Evolutionary conservation across 53 echinoderm and acorn worm genomes (phyloP).

Genomic region (Astropecten irregularis): DNA sequence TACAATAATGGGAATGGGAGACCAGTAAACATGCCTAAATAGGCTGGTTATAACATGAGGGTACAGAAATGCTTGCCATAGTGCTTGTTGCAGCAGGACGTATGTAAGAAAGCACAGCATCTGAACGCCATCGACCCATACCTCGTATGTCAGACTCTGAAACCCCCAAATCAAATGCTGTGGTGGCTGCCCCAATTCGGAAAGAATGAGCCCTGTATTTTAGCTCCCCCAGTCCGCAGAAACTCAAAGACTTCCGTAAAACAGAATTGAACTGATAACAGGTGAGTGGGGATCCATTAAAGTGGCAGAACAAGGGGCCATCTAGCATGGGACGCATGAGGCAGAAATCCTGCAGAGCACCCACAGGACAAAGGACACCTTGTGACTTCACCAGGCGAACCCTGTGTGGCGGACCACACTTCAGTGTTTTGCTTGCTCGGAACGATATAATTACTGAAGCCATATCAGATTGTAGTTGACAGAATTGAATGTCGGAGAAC

Average conservation of each 20-base stretch:
- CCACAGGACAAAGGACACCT: neutral
- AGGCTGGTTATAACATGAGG: no score
- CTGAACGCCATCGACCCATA: no score
- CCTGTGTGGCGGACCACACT: neutral
- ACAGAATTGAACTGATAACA: neutral
- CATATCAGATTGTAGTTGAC: neutral
- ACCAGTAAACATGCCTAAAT: no score
- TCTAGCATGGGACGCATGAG: neutral
- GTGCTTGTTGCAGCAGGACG: neutral
- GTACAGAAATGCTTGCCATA: no score
- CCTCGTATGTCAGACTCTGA: no score
- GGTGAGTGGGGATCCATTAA: neutral
- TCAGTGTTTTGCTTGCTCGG: no score
- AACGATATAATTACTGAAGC: neutral
- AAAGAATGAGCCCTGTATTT: neutral
- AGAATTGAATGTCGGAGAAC: neutral
- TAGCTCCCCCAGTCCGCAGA: neutral
- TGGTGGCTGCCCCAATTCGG: neutral
- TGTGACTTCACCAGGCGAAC: neutral
- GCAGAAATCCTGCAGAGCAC: neutral
- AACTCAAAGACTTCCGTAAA: neutral
- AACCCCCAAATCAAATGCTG: no score
- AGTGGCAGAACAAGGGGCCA: conserved; percentile 17
- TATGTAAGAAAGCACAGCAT: no score
- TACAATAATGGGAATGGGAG: no score